A percentile compares a stretch with the other conserved stretches of the same genome.
Conservation (phyloP, 2,113 vertebrate genomes). For the Eptesicus fuscus region DNA sequence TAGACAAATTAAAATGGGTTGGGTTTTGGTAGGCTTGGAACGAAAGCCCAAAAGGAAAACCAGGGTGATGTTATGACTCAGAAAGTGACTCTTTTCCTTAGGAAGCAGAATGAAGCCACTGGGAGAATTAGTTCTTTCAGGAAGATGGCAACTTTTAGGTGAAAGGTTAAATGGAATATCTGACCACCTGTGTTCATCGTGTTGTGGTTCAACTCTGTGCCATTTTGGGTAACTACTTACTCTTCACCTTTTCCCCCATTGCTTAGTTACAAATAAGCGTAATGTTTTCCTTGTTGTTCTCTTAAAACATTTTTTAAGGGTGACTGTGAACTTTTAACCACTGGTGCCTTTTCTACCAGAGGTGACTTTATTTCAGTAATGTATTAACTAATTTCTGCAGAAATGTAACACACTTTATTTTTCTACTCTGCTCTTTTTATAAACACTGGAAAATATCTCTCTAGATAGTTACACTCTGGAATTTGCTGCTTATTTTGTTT, state of each 20-base stretch:
- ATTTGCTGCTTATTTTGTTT: background rate
- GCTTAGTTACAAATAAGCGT: background rate
- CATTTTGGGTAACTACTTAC: background rate
- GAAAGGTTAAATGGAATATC: constrained; percentile 59
- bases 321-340: constrained; percentile 44
- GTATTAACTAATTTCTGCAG: constrained; percentile 8
- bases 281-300: constrained; percentile 29
- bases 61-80: constrained; percentile 58
- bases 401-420: background rate
- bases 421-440: background rate
- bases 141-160: constrained; percentile 27
- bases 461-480: background rate
- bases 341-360: background rate
- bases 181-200: background rate
- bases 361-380: background rate
- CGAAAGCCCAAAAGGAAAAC: constrained; percentile 46
- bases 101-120: constrained; percentile 36
- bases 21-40: constrained; percentile 52
- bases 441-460: background rate
- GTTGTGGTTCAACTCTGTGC: background rate
- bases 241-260: background rate
- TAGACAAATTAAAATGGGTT: constrained; percentile 62
- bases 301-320: constrained; percentile 46
- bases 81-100: constrained; percentile 44
- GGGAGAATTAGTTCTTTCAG: background rate